A percentile compares a stretch with the other conserved stretches of the same genome.
Conservation (phyloP, 1,140 invertebrate species). For the Galleria mellonella region DNA sequence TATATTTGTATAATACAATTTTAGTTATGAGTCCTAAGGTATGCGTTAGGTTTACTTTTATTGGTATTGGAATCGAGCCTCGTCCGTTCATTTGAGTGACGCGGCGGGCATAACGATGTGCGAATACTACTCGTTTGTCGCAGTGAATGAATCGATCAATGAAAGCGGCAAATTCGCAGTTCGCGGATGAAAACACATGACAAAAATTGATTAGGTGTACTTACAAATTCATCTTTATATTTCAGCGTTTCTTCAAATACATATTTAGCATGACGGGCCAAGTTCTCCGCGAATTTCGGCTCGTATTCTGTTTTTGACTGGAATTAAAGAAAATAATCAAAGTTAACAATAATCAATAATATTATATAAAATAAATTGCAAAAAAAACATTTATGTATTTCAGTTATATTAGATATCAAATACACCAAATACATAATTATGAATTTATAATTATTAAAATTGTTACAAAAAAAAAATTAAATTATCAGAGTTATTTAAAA, state of each 20-base stretch:
- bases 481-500: no score
- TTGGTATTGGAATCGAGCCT: constrained; percentile 51
- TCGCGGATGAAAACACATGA: constrained; percentile 2
- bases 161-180: constrained; percentile 40
- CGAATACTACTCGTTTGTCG: constrained; percentile 56
- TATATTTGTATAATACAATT: constrained; percentile 1
- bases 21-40: no score
- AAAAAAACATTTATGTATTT: no score
- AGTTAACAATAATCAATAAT: no score
- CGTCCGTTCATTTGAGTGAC: constrained; percentile 69
- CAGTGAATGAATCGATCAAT: constrained; percentile 34
- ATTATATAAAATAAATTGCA: no score
- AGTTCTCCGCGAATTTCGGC: constrained; percentile 29
- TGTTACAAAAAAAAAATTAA: no score
- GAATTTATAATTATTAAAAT: no score
- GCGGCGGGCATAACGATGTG: constrained; percentile 66
- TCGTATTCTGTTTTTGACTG: constrained; percentile 37
- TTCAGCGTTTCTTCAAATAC: constrained; percentile 17
- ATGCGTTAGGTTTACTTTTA: constrained; percentile 43
- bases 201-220: constrained; percentile 13
- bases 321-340: constrained; percentile 21
- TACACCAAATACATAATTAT: no score
- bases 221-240: constrained; percentile 59
- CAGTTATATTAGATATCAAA: no score
- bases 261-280: constrained; percentile 38